Evolutionary conservation across 1,140 invertebrate genomes (phyloP).

Genomic region (Atta texana): DNA sequence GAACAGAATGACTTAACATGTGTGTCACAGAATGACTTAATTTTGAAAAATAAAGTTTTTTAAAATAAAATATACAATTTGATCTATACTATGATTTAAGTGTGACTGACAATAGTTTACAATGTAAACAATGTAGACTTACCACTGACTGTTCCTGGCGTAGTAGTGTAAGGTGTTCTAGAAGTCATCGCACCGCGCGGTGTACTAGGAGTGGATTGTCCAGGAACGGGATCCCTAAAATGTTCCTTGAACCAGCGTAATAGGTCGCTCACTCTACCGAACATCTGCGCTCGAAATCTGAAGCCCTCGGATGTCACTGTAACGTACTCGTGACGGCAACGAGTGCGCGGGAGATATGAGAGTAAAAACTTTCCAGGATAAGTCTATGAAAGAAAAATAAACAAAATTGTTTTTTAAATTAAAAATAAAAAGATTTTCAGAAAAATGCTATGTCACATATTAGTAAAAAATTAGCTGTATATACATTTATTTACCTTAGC

Average conservation of each 20-base stretch:
- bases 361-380: conserved; percentile 98
- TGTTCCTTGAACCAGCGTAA: conserved; percentile 99
- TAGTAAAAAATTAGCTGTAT: conserved; percentile 20
- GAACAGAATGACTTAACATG: not conserved
- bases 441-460: not conserved
- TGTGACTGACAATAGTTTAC: not conserved
- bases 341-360: conserved; percentile 95
- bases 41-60: not conserved
- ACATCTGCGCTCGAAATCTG: conserved; percentile 95
- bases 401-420: conserved; percentile 19
- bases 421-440: conserved; percentile 7
- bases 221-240: conserved; percentile 95
- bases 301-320: conserved; percentile 97
- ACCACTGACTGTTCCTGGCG: conserved; percentile 87
- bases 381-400: conserved; percentile 86
- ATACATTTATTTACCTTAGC: conserved; percentile 87
- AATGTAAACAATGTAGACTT: not conserved
- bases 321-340: conserved; percentile 96
- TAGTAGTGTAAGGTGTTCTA: conserved; percentile 90
- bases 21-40: not conserved
- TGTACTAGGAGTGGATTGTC: conserved; percentile 90
- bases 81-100: not conserved
- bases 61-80: not conserved
- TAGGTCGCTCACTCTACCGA: conserved; percentile 93
- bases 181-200: conserved; percentile 88